phyloP scores from a whole-genome alignment of 1,140 invertebrate species.

The Goniozus legneri region DNA sequence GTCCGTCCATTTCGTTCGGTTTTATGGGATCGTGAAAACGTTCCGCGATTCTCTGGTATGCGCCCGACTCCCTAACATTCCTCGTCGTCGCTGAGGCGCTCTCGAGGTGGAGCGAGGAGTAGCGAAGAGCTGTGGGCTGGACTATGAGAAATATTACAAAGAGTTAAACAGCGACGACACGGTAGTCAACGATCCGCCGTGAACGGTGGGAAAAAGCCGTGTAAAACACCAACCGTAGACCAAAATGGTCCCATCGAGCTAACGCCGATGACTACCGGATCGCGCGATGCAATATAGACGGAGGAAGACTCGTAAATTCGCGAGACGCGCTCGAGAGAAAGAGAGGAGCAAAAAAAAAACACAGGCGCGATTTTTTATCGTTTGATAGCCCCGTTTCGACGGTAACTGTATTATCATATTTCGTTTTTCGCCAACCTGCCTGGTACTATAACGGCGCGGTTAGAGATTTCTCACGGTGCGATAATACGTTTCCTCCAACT shows the following conservation, averaged over 20 bases:
- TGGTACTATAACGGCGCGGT: too few species aligned
- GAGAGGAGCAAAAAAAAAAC: too few species aligned
- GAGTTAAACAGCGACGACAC: conserved; percentile 33
- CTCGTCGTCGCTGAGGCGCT: conserved; percentile 19
- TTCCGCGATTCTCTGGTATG: conserved; percentile 41
- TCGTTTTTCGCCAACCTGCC: too few species aligned
- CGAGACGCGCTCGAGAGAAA: too few species aligned
- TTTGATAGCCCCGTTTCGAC: too few species aligned
- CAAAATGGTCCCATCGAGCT: conserved; percentile 12
- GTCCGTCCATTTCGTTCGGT: conserved; percentile 34
- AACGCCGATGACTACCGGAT: too few species aligned
- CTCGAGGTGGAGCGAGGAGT: conserved; percentile 3
- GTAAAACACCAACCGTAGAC: conserved; percentile 22
- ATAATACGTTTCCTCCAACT: too few species aligned
- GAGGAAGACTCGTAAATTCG: too few species aligned
- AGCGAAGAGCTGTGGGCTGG: conserved; percentile 4
- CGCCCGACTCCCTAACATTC: conserved; percentile 34
- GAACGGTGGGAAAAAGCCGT: conserved; percentile 20
- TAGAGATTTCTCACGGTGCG: too few species aligned
- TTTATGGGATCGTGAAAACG: conserved; percentile 50
- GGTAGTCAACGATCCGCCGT: conserved; percentile 33
- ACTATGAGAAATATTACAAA: conserved; percentile 35
- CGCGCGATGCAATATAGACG: too few species aligned
- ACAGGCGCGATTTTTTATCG: too few species aligned
- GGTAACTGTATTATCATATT: too few species aligned